A percentile compares a stretch with the other conserved stretches of the same genome.
These are phyloP conservation scores for Piprites chloris DNA, from an alignment of 2,113 vertebrate species.

Conservation along the genomic window DNA sequence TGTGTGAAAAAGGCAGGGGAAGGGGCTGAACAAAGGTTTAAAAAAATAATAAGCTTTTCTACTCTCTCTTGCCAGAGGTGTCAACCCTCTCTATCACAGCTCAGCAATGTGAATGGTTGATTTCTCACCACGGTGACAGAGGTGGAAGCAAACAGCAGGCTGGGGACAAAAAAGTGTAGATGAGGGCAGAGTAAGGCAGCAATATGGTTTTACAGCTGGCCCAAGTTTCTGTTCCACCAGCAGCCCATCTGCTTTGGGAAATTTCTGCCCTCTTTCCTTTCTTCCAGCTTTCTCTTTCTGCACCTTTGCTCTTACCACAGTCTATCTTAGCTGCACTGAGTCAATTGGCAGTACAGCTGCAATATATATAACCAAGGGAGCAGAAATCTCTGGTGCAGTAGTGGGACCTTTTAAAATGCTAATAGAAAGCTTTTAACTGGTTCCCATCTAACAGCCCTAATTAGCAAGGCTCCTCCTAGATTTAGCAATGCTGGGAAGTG, in stretches of 20 bases:
- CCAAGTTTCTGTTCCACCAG: background rate
- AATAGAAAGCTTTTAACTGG: background rate
- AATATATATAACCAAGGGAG: background rate
- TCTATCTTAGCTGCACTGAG: background rate
- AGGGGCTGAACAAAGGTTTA: conserved; percentile 4
- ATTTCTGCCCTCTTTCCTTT: background rate
- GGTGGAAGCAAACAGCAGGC: conserved; percentile 16
- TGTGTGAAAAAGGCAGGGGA: background rate
- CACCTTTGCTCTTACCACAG: background rate
- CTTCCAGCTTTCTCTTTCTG: background rate
- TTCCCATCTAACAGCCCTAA: background rate
- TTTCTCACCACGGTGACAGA: conserved; percentile 23
- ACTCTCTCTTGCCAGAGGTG: background rate
- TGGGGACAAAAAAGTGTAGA: background rate
- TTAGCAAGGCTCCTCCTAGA: background rate
- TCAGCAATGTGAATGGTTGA: background rate
- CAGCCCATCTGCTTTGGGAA: background rate
- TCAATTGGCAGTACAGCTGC: background rate
- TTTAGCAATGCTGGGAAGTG: background rate
- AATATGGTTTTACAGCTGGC: background rate
- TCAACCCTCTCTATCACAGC: background rate
- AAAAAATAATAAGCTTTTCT: conserved; percentile 34
- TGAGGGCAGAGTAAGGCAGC: background rate
- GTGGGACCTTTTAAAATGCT: background rate
- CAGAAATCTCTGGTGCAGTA: background rate